Conservation (phyloP, 2,113 vertebrate genomes). For the Hyla sarda region DNA sequence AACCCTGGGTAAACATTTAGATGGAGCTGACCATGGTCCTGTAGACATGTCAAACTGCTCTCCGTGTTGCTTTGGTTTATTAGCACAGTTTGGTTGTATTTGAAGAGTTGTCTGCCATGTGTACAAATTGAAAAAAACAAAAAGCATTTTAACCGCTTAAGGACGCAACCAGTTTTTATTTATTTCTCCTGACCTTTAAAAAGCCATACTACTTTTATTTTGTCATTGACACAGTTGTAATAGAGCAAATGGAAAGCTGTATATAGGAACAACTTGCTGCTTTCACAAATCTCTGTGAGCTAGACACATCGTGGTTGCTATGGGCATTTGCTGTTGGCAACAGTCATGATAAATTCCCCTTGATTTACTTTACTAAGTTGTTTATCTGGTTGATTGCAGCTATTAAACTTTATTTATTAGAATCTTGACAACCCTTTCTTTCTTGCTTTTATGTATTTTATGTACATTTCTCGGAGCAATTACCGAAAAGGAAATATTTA, state of each 20-base stretch:
- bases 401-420: neutral
- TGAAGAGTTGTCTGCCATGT: neutral
- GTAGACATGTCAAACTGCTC: neutral
- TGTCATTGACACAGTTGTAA: neutral
- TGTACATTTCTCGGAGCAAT: neutral
- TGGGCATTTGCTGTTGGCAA: neutral
- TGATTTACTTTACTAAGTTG: neutral
- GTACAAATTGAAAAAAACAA: neutral
- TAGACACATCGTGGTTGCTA: neutral
- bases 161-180: no score
- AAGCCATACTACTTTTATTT: no score
- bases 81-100: no score
- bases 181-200: no score
- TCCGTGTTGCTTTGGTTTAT: neutral
- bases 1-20: neutral
- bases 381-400: neutral
- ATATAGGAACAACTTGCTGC: neutral
- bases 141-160: neutral
- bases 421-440: neutral
- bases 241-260: neutral
- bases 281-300: neutral
- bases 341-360: neutral
- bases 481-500: neutral
- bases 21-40: slow-evolving; percentile 8
- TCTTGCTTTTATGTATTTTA: neutral